Evolutionary conservation across 2,888 invertebrate genomes (phyloP), one percentile per base, ranked within the genome.

Genomic region (Lasioglossum zephyrum): DNA sequence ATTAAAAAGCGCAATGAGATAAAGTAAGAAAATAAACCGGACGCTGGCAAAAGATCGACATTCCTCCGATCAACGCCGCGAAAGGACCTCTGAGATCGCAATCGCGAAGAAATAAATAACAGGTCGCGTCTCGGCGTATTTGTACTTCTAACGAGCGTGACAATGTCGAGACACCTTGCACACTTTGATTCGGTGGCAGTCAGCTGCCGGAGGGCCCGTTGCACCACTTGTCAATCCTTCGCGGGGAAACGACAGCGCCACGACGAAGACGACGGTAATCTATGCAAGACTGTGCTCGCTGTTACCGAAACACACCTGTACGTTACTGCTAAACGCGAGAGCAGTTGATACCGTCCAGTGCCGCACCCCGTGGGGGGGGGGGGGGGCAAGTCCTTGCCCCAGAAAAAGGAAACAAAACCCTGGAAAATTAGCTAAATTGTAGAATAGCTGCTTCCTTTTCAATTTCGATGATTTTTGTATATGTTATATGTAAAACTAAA

Each of bases 141-240:
- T 78, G 83, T 75, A 77, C 69, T 77, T 84, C 73, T 79, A 79
- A 87, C 87, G 77, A 87, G 87, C 76, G 87, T 87, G 87, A 87
- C 87, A 86, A 87, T 81, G 77, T 83, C 76, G 78, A 70, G 81
- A 78, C 87, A 87, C 87, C 87, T 87, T 87, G 87, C 81, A 2
- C 76, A 63, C 87, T 87, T 81, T 87, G 87, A 87, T 87, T 87
- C 87, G 78, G 31, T 72, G 87, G 79, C 78, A 85, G 86, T 91
- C 92, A 92, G 87, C 92, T 92, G 92, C 87, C 80, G 79, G 72
- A 70, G 82, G 77, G 79, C 73, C 87, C 79, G 86, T 89, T 87
- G 73, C 74, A 63, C 86, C 75, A 70, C 66, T 69, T 85, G 90
- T 89, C 90, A 88, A 74, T 86, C 89, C 75, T 49, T 80, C 84